phyloP scores from a whole-genome alignment of 2,888 invertebrate species.

The Nemoura dubitans region DNA sequence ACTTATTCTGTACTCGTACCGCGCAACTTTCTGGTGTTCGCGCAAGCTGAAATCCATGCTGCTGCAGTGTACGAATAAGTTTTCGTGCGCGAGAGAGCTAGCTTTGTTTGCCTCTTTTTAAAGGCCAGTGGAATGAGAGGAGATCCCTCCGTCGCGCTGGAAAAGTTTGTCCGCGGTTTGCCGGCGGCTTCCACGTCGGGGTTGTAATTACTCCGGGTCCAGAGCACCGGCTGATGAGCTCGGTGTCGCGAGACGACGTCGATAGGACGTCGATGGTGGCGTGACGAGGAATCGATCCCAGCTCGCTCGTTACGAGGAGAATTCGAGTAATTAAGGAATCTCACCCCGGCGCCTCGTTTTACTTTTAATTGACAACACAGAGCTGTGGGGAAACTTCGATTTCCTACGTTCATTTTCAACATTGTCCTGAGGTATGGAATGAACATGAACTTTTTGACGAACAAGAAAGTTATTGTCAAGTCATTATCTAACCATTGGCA shows the following conservation, averaged over 20 bases:
- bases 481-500: no score
- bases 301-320: neutral
- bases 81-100: neutral
- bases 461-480: no score
- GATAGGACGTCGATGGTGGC: neutral
- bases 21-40: neutral
- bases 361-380: neutral
- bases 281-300: slow-evolving; percentile 31
- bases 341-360: neutral
- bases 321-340: slow-evolving; percentile 7
- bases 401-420: slow-evolving; percentile 13
- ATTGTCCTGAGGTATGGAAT: no score
- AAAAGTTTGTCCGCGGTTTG: neutral
- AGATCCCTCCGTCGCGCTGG: neutral
- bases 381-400: neutral
- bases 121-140: neutral
- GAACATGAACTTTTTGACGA: no score
- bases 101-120: neutral
- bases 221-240: slow-evolving; percentile 17
- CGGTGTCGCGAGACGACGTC: slow-evolving; percentile 2
- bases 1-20: neutral
- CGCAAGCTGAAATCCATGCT: no score
- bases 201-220: neutral
- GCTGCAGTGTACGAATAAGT: neutral
- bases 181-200: neutral